These are phyloP conservation scores for Pterocles gutturalis DNA, from an alignment of 2,113 vertebrate species.

Conservation along the genomic window DNA sequence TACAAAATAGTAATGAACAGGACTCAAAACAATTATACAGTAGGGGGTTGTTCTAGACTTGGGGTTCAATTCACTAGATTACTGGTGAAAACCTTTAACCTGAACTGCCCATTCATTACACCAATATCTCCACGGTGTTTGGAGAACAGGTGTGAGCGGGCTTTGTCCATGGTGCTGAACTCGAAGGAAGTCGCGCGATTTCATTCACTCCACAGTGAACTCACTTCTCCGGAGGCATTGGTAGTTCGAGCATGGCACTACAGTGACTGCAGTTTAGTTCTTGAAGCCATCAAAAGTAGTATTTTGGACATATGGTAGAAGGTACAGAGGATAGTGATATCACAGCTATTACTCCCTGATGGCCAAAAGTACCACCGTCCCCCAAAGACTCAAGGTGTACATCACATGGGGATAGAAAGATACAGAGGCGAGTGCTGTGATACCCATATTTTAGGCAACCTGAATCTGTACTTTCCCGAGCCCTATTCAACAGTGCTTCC, in stretches of 20 bases:
- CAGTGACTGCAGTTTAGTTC: background rate
- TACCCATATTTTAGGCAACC: background rate
- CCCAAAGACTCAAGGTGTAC: background rate
- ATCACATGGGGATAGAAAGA: background rate
- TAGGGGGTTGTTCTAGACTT: background rate
- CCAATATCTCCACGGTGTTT: rapidly evolving
- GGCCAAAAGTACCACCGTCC: background rate
- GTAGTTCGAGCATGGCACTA: background rate
- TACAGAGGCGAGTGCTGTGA: background rate
- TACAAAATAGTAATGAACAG: background rate
- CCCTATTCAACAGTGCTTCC: background rate
- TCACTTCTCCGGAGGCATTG: rapidly evolving
- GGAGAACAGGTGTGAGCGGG: background rate
- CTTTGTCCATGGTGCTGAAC: background rate
- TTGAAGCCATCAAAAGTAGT: background rate
- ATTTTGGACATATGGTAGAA: background rate
- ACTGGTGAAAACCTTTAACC: background rate
- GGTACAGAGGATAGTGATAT: background rate
- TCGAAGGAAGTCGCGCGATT: rapidly evolving
- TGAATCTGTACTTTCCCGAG: background rate
- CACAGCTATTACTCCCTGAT: background rate
- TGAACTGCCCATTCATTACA: background rate
- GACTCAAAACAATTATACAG: background rate
- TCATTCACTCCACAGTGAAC: background rate
- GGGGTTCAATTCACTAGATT: background rate